Base-by-base conservation (phyloP, 2,888 invertebrate species). In the Pollenia labialis region DNA sequence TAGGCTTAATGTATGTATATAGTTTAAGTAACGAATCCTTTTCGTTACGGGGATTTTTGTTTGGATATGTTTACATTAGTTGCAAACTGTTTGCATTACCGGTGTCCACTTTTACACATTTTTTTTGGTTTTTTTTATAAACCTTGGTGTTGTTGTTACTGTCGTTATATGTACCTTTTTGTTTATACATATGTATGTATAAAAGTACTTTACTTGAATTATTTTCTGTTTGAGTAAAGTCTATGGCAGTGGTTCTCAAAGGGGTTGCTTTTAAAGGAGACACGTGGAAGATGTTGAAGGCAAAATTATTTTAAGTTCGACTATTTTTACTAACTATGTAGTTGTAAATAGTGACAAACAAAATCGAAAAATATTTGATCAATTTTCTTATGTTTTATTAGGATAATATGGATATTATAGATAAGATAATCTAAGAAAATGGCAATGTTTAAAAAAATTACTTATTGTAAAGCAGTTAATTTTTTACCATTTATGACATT, bases 61-160 rank as follows among this genome's bases (percentile, higher is more conserved):
- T 88, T 88, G 85, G 87, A 88, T 89, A 88, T 89, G 89, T 90
- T 90, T 90, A 89, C 89, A 90, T 90, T 90, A 88, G 89, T 89
- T 88, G 87, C 88, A 89, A 90, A 88, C 88, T 87, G 89, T 88
- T 89, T 87, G 81, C 87, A 81, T 87, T 85, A 85, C 52, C 72
- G 74, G 72, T 71, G 79, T 60, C 60, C n/a, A 68, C 14, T 60
- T 80, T 62, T 60, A 58, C n/a, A 71, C 44, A 46, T 32, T 32
- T 32, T 32, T 32, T 32, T 32, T 2, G 0, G 3, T 32, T 32
- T 32, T 32, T 32, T 32, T 32, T 32, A 0, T 0, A 72, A 69
- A 62, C 40, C 54, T 76, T 42, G 44, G 16, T 54, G 74, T 16
- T 69, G 50, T 48, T 58, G 48, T 81, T 69, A 23, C 68, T 80